Base-by-base conservation (phyloP, 2,888 invertebrate genomes). In the Homarus gammarus region DNA sequence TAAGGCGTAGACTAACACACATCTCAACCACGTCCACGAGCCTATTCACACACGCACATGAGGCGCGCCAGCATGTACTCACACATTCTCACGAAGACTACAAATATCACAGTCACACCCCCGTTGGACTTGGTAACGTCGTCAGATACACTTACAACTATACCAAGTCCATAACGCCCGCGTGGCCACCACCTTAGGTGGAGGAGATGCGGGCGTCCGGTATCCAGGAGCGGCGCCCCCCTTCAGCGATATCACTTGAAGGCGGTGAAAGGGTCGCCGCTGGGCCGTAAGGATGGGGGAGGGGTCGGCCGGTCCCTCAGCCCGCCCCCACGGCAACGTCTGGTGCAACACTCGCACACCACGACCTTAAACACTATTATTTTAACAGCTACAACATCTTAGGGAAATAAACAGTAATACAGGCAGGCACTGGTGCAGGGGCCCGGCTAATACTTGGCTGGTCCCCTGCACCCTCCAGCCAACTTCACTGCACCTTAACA, bases 291-390 rank as follows among this genome's bases (percentile, higher is more conserved):
- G 68, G 77, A 68, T 6, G 85, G 77, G 85, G 82, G 82, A 70
- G 70, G 70, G 77, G 85, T 44, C 68, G 77, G 85, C 77, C 85
- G 77, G n/a, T n/a, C 40, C 78, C 85, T 85, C 85, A n/a, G 27
- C 85, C 73, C 44, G 44, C 68, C 85, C 78, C 49, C 64, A 49
- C 75, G 49, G 64, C 64, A 22, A 31, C 72, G 27, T 27, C 40
- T 40, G 18, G 31, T 22, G 31, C 27, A 61, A 33, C 12, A 61
- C 61, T 49, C n/a, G 27, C 15, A 44, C 44, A 40, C n/a, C n/a
- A 27, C 44, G 22, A 77, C 77, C 15, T 49, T n/a, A 15, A 56
- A 12, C 56, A 12, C 22, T 3, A 56, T 22, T 5, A 18, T 15
- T 22, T 56, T 49, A 49, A 18, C 22, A 56, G 5, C 56, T 56